Evolutionary conservation across 2,888 invertebrate genomes (phyloP), one percentile per base, ranked within the genome.

Genomic region (Morpho helenor): DNA sequence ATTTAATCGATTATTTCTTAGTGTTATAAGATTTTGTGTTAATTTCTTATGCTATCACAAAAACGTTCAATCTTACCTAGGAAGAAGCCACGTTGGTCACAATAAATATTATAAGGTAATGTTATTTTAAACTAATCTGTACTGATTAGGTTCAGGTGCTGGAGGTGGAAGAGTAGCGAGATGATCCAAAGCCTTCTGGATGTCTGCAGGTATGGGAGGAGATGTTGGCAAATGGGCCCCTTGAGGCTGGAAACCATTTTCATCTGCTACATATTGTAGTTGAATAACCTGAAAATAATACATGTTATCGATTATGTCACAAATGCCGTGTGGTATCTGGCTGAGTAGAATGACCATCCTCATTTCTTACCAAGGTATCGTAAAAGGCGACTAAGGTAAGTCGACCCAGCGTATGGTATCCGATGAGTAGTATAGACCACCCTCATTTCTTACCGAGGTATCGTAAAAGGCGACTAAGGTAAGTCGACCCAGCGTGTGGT

Each of bases 181-280:
- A 71, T 92, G 94, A 10, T 93, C 93, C 46, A 94, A 74, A 46
- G 94, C 92, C 62, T 91, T 91, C 70, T 93, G 92, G 60, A 95
- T 95, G 55, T 93, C 94, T 65, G 87, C 91, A 48, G 95, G 95
- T 46, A 94, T 92, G 62, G 95, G 94, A 9, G 95, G 95, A 3
- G 94, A 84, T 1, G 93, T 93, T 3, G 93, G 93, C 2, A 93
- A 73, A 73, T 93, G 93, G n/a, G 91, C 86, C 0, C 93, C 93
- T 71, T 90, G 92, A 0, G 94, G 93, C 75, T 94, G 93, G 84
- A 94, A 94, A n/a, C 94, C 94, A 68, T 94, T 94, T 73, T 95
- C 94, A 71, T 95, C 95, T 7, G 95, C 94, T 58, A 93, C 76
- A 73, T 95, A 95, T 50, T 92, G 91, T 48, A 95, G 75, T 62